Conservation (phyloP, 2,888 invertebrate genomes). For the Brachyptera risi region DNA sequence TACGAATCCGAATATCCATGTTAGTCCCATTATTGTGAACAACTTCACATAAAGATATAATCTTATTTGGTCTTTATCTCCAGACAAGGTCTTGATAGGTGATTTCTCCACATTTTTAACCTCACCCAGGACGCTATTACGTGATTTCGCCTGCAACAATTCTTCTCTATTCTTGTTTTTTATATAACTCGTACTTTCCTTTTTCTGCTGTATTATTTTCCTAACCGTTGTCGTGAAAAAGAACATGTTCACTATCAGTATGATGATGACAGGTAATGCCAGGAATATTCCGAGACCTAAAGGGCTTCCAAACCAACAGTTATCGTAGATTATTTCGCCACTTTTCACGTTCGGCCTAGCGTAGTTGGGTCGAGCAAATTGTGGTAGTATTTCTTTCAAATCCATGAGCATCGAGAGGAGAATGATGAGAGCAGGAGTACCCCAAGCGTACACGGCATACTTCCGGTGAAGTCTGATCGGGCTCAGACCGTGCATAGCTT, state of each 20-base stretch:
- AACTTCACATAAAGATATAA: conserved; percentile 43
- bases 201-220: conserved; percentile 35
- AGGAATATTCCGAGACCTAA: conserved; percentile 44
- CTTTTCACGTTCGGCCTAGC: too few relatives aligned
- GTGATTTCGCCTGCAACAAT: conserved; percentile 5
- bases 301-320: conserved; percentile 45
- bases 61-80: conserved; percentile 36
- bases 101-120: neutral
- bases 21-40: conserved; percentile 46
- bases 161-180: conserved; percentile 20
- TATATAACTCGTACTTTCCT: conserved; percentile 29
- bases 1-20: conserved; percentile 47
- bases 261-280: conserved; percentile 42
- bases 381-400: conserved; percentile 28
- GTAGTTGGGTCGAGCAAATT: conserved; percentile 11
- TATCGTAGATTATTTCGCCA: conserved; percentile 25
- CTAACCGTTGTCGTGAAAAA: conserved; percentile 42
- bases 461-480: conserved; percentile 32
- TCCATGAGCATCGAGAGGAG: conserved; percentile 36
- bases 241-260: conserved; percentile 42
- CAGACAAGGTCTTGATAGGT: conserved; percentile 29
- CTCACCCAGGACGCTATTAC: neutral
- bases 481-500: conserved; percentile 5
- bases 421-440: conserved; percentile 40
- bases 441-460: conserved; percentile 44